Percentiles rank a stretch among this genome's conserved stretches.
Evolutionary conservation across 2,888 invertebrate genomes (phyloP).

Genomic region (Eudasyphora cyanicolor): DNA sequence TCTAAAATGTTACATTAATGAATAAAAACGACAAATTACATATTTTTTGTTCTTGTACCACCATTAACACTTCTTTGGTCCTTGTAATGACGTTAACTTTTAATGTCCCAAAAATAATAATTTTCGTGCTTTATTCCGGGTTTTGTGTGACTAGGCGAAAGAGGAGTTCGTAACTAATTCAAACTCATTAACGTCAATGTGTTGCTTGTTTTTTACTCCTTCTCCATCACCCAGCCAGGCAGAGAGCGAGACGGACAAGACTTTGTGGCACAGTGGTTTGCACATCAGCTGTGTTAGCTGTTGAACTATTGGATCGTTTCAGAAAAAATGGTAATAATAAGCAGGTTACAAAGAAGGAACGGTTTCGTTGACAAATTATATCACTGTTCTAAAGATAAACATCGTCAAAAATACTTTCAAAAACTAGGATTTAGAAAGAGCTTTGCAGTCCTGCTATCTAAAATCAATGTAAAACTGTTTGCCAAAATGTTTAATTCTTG

Average conservation of each 20-base stretch:
- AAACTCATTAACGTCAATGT: constrained; percentile 46
- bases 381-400: no score
- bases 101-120: constrained; percentile 23
- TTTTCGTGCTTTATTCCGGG: neutral
- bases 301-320: no score
- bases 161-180: constrained; percentile 41
- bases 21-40: neutral
- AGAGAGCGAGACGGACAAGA: no score
- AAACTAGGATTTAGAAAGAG: no score
- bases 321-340: no score
- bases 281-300: neutral
- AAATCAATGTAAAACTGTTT: no score
- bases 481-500: no score
- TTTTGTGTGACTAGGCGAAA: neutral
- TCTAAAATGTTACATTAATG: neutral
- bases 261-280: neutral
- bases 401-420: no score
- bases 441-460: no score
- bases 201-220: constrained; percentile 25
- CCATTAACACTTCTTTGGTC: constrained; percentile 31
- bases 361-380: no score
- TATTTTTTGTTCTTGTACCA: neutral
- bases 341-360: no score
- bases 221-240: neutral
- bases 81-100: constrained; percentile 38